Percentiles rank a stretch among this genome's conserved stretches.
These are phyloP conservation scores for Circaetus cinerascens DNA, from an alignment of 2,113 vertebrate species.

Conservation along the genomic window DNA sequence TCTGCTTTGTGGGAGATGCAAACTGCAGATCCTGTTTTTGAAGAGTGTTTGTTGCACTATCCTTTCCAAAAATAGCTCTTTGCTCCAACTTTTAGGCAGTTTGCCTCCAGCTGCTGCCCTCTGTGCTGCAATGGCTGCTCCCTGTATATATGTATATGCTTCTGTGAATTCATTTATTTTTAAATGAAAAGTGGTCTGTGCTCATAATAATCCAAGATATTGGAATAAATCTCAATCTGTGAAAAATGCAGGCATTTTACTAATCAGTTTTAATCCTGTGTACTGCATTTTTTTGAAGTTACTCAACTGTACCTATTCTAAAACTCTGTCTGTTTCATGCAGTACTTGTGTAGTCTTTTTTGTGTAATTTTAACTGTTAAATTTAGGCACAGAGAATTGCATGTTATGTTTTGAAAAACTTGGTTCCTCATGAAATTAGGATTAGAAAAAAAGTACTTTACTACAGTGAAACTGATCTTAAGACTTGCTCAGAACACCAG, in stretches of 20 bases:
- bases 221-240: slow-evolving; percentile 49
- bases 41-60: background rate
- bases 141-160: background rate
- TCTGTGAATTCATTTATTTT: slow-evolving; percentile 19
- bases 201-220: background rate
- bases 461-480: slow-evolving; percentile 68
- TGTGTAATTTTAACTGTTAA: slow-evolving; percentile 49
- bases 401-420: slow-evolving; percentile 57
- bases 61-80: background rate
- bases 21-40: background rate
- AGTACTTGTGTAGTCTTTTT: slow-evolving; percentile 71
- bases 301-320: slow-evolving; percentile 37
- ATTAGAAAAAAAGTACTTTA: slow-evolving; percentile 47
- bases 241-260: slow-evolving; percentile 63
- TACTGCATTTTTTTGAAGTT: background rate
- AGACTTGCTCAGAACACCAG: slow-evolving; percentile 6
- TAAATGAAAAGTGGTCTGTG: background rate
- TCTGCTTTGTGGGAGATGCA: background rate
- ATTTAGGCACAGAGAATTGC: slow-evolving; percentile 54
- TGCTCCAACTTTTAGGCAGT: background rate
- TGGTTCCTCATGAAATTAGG: slow-evolving; percentile 44
- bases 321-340: slow-evolving; percentile 68
- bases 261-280: background rate
- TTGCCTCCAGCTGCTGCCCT: slow-evolving; percentile 25
- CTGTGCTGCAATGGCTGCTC: slow-evolving; percentile 13